Evolutionary conservation across 2,797 vertebrate genomes (phyloP), one percentile per base, ranked within the genome.

Genomic region (Sebastes taczanowskii): DNA sequence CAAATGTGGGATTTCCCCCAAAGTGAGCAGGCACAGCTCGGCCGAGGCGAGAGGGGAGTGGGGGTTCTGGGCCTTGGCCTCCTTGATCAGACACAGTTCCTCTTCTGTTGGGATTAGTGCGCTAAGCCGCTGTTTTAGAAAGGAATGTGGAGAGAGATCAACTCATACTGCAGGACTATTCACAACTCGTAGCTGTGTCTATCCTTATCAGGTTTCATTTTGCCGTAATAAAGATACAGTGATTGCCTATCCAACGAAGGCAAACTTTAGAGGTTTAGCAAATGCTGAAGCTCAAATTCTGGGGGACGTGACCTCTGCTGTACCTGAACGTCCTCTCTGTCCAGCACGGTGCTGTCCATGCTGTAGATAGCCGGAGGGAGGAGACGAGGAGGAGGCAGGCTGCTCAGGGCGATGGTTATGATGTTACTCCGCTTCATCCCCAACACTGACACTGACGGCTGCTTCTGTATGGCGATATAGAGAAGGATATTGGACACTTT

Each of bases 311-410:
- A 23, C 20, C 34, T 64, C 32, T 64, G 10, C 53, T 35, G 71
- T 77, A 96, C 96, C 95, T 96, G 95, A 22, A 96, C 14, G 30
- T 96, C 95, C 67, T 96, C 96, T 70, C 92, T 87, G 91, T 96
- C 96, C 71, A 96, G 86, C 20, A 96, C 95, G 11, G 86, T 92
- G 91, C 82, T 81, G 90, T 96, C 96, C 95, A 96, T 96, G 91
- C 89, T 95, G 83, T 92, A 90, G 74, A 96, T 95, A 23, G 95
- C 94, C 0, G 93, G 92, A 0, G 95, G 93, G 67, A 96, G 94
- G 68, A 96, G 93, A 76, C 89, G 95, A 1, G 94, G 88, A 6
- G 96, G 94, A 0, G 95, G 96, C 29, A 96, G 90, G 25, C 94
- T 85, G 88, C 94, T 96, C 78, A 96, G 83, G 10, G 95, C 89